These are phyloP conservation scores for Epizoanthus rinbou DNA, from an alignment of 92 coral and sea anemone genomes.

Conservation along the genomic window DNA sequence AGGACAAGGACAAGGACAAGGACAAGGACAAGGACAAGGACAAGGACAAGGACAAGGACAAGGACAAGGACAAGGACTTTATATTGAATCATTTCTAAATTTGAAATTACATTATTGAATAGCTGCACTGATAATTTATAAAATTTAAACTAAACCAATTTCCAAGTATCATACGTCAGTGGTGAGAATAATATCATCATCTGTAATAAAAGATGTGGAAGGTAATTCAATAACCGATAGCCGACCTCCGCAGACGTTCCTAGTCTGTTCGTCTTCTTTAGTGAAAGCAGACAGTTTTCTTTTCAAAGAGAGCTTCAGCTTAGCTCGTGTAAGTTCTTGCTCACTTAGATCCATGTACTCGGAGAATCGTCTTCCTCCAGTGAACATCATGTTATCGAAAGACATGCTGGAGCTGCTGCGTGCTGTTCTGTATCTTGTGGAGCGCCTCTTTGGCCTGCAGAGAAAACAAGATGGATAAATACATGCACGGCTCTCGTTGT, in stretches of 20 bases:
- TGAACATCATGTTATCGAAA: constrained; percentile 57
- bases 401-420: constrained; percentile 58
- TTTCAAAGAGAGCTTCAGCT: constrained; percentile 42
- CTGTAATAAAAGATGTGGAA: background rate
- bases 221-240: constrained; percentile 29
- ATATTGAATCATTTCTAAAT: background rate
- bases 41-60: no score
- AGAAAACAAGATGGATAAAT: background rate
- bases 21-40: no score
- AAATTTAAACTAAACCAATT: background rate
- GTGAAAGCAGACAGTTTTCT: constrained; percentile 57
- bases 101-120: background rate
- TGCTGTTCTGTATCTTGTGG: constrained; percentile 29
- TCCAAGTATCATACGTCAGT: constrained; percentile 11
- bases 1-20: no score
- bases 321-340: constrained; percentile 51
- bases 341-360: constrained; percentile 61
- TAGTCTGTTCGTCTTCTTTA: constrained; percentile 44
- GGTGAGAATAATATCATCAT: constrained; percentile 20
- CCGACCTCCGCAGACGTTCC: constrained; percentile 15
- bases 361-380: constrained; percentile 57
- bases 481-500: background rate
- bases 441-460: background rate
- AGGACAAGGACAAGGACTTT: no score
- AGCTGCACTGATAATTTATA: background rate